Base-by-base conservation (phyloP, 2,888 invertebrate genomes). In the Subacronicta megacephala region DNA sequence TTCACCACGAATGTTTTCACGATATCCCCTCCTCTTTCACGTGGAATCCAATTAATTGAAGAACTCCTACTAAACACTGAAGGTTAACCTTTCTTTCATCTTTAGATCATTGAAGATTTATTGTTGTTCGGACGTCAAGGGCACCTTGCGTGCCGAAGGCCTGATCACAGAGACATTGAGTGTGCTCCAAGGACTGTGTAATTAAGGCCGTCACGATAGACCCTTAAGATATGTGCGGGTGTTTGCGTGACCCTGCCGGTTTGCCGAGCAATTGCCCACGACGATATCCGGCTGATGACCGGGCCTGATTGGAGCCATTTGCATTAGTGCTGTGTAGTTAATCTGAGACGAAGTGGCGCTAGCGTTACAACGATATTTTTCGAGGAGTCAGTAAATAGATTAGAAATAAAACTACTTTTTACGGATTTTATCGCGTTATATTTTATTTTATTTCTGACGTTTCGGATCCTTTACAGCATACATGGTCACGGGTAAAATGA, bases 121-220 rank as follows among this genome's bases (percentile, higher is more conserved):
- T 42, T 52, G 42, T 51, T 37, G 43, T 57, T 43, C 17, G 17
- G 29, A 50, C 40, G 52, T 59, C 66, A 51, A 64, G 67, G 63
- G 15, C n/a, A n/a, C n/a, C n/a, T n/a, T n/a, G n/a, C 51, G 40
- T 55, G 42, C 36, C 47, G 23, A 68, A 71, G 61, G 72, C 36
- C 69, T 75, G 78, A 79, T 84, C 74, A 76, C 65, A 61, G 55
- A 72, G 73, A 67, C 78, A 78, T 80, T 75, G 72, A 68, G 72
- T 67, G 69, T 16, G 56, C 72, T 62, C 72, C 46, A 68, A 69
- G 81, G 82, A 75, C 63, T 57, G 54, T 65, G 79, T 89, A 86
- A 89, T 87, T 83, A 86, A 75, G 72, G 73, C 59, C 70, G 73
- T 75, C 85, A 83, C 83, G 84, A 85, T 83, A 84, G 81, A 76